Base-by-base conservation (phyloP, 92 coral and sea anemone species). In the Paramuricea clavata region DNA sequence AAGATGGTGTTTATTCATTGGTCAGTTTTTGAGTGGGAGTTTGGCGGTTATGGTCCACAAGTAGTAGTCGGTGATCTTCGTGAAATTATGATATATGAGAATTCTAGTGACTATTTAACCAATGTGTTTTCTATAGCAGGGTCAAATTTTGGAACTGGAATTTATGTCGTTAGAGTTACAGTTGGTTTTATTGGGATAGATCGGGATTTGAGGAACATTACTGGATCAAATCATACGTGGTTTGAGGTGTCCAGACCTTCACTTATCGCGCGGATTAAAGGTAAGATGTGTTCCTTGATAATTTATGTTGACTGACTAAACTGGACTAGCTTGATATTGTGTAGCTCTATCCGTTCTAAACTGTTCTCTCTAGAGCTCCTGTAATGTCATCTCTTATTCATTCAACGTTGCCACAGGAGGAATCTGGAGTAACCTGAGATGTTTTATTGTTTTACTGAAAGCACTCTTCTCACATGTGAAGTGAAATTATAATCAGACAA, bases 241-340 rank as follows among this genome's bases (percentile, higher is more conserved):
- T 65, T 95, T 15, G 93, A 91, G 60, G 93, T 95, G 10, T 86
- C 90, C 81, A 93, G 95, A 7, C 93, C 98, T 30, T 91, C 90
- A 21, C 84, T 95, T 83, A 9, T 50, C 17, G 98, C 95, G 2
- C 91, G 87, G 3, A 95, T 95, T 43, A 91, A 89, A 91, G 98
- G 98, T 95, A 72, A 50, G 39, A 32, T 8, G 49, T 22, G 10
- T 67, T 21, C 17, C 1, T 47, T 12, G 1, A 47, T 47, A 47
- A 47, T 9, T 47, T 4, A 2, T 15, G 13, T 47, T 12, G 52
- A n/a, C 52, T 2, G 52, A 47, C 16, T 47, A 8, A 36, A 36
- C 42, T n/a, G 8, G 8, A 36, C 42, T 36, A 36, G 3, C 3
- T 36, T 36, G 3, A 36, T 36, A 36, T 36, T 36, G 42, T 3